Percentiles rank a stretch among this genome's conserved stretches.
phyloP scores from a whole-genome alignment of 2,888 invertebrate species.

The Drosophila buzzatii region DNA sequence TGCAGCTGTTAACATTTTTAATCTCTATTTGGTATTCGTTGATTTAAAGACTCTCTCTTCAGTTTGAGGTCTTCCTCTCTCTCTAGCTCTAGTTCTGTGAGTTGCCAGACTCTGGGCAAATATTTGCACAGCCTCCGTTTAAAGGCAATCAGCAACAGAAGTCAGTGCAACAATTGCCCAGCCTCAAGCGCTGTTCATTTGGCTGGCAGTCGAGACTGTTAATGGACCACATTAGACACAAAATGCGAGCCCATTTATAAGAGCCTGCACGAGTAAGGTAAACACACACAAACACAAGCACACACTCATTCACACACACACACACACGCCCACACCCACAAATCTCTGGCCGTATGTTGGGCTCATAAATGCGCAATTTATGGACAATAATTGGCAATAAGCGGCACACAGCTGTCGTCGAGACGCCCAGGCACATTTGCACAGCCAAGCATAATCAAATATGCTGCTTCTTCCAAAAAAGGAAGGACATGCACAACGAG shows the following conservation, averaged over 20 bases:
- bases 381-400: slow-evolving; percentile 82
- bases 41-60: not conserved
- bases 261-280: slow-evolving; percentile 62
- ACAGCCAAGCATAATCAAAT: slow-evolving; percentile 51
- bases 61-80: not conserved
- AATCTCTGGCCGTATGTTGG: slow-evolving; percentile 7
- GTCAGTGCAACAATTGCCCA: slow-evolving; percentile 54
- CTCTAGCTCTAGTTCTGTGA: slow-evolving; percentile 28
- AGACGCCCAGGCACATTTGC: slow-evolving; percentile 39
- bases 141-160: slow-evolving; percentile 60
- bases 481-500: slow-evolving; percentile 25
- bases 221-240: slow-evolving; percentile 76
- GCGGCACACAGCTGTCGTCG: slow-evolving; percentile 74
- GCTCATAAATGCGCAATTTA: slow-evolving; percentile 78
- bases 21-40: not conserved
- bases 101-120: slow-evolving; percentile 53
- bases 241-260: slow-evolving; percentile 68
- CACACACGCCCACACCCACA: not conserved
- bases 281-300: slow-evolving; percentile 41
- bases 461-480: slow-evolving; percentile 22
- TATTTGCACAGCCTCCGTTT: slow-evolving; percentile 48
- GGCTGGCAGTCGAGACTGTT: slow-evolving; percentile 34
- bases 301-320: slow-evolving; percentile 6
- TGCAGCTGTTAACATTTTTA: not conserved
- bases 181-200: slow-evolving; percentile 28